Evolutionary conservation across 2,113 vertebrate species (phyloP), one percentile per base, ranked within the genome.

Genomic region (Falco punctatus): DNA sequence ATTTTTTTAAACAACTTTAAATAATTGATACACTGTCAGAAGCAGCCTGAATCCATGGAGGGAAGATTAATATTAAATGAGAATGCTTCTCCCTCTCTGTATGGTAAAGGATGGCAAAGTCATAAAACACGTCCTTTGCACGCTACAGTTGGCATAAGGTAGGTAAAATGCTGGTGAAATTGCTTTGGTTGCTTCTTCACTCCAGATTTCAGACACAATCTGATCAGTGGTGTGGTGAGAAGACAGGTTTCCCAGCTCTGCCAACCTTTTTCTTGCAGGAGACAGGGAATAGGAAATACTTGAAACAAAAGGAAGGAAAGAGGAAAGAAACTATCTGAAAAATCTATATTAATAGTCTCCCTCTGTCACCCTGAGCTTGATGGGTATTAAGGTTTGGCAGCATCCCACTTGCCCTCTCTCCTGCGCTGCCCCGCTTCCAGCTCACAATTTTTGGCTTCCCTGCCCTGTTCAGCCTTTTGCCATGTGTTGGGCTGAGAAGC

Each of bases 1-100:
- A 95, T 55, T 78, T 93, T 91, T 88, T 88, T 48, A 77, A 97
- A 93, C 42, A 79, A 59, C 69, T 96, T 94, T 97, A 95, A 97
- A 98, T 97, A 97, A 97, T 97, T 94, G 80, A 96, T 89, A 82
- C 30, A 30, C 73, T 86, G 95, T 96, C 91, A 94, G 93, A 93
- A 92, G 81, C 46, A 38, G 83, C 71, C 85, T 59, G 78, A 71
- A 59, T 92, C 91, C 40, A 28, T 12, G n/a, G 35, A 84, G 46
- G 40, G 71, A 30, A 78, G 65, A 92, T 97, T 96, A 96, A 96
- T 94, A 96, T 94, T 94, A 64, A 77, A 97, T 90, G 81, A 89
- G 58, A 40, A 77, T 77, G 44, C 44, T 91, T 82, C 84, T 96
- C 58, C 73, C 64, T 90, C 19, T 90, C 35, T 33, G 55, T 33